Conservation (phyloP, 1,140 invertebrate genomes). For the Hycleus phaleratus region DNA sequence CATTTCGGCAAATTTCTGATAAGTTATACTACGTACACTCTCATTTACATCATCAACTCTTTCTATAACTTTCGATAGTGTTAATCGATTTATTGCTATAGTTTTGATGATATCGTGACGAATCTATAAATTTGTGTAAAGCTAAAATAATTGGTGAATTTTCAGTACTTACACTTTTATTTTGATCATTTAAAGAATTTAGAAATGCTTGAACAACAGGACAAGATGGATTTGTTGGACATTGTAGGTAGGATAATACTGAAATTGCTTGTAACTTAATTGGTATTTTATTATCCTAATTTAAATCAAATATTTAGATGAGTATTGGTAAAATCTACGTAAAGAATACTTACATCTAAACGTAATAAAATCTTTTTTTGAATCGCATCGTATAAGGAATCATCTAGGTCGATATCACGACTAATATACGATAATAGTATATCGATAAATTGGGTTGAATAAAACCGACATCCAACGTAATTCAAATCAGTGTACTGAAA, state of each 20-base stretch:
- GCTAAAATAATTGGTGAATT: no score
- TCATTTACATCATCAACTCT: slow-evolving; percentile 20
- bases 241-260: slow-evolving; percentile 72
- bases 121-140: slow-evolving; percentile 25
- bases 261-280: slow-evolving; percentile 70
- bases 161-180: slow-evolving; percentile 49
- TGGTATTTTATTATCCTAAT: slow-evolving; percentile 59
- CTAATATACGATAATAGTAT: no score
- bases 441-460: no score
- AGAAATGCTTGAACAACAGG: slow-evolving; percentile 69
- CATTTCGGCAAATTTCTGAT: slow-evolving; percentile 61
- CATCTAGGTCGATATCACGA: no score
- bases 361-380: slow-evolving; percentile 49
- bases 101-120: slow-evolving; percentile 38
- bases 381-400: no score
- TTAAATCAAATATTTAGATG: slow-evolving; percentile 7
- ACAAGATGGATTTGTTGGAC: slow-evolving; percentile 67
- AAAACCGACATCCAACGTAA: no score
- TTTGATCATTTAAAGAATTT: slow-evolving; percentile 74
- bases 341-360: slow-evolving; percentile 10
- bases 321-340: background rate
- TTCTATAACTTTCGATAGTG: slow-evolving; percentile 31
- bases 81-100: slow-evolving; percentile 41
- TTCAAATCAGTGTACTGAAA: no score
- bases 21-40: slow-evolving; percentile 62